A percentile compares a stretch with the other conserved stretches of the same genome.
phyloP scores from a whole-genome alignment of 2,113 vertebrate genomes.

The Penelope pileata region DNA sequence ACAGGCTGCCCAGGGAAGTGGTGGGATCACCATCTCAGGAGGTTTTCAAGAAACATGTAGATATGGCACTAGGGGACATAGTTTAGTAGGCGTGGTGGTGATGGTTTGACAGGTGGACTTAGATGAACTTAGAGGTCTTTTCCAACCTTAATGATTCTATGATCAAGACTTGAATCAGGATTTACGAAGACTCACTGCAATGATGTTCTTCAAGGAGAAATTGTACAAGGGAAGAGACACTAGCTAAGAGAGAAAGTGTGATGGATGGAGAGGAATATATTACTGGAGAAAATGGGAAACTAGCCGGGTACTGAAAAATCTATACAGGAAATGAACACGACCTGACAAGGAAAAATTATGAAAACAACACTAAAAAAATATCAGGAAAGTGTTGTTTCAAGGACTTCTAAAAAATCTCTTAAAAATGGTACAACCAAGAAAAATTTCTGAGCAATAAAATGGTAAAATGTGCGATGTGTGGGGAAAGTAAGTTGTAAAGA shows the following conservation, averaged over 20 bases:
- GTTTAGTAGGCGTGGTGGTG: too few species aligned
- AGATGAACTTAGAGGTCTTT: too few species aligned
- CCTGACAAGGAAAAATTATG: not conserved
- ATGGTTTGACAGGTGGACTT: too few species aligned
- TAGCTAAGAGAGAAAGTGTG: not conserved
- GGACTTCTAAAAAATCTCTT: not conserved
- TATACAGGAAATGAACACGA: not conserved
- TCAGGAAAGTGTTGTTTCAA: not conserved
- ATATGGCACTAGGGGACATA: too few species aligned
- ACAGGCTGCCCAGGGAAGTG: too few species aligned
- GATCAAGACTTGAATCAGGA: not conserved
- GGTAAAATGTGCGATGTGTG: not conserved
- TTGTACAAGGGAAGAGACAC: not conserved
- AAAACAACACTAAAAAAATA: not conserved
- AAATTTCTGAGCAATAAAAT: not conserved
- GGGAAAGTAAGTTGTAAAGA: conserved; percentile 33
- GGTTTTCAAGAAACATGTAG: too few species aligned
- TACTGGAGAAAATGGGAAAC: not conserved
- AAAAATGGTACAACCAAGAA: not conserved
- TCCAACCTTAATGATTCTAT: too few species aligned
- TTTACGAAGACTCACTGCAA: not conserved
- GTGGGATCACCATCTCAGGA: too few species aligned
- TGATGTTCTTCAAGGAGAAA: not conserved
- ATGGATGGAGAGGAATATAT: not conserved
- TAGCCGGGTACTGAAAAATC: accelerated